Evolutionary conservation across 2,797 vertebrate species (phyloP).

Genomic region (Coregonus sp.): DNA sequence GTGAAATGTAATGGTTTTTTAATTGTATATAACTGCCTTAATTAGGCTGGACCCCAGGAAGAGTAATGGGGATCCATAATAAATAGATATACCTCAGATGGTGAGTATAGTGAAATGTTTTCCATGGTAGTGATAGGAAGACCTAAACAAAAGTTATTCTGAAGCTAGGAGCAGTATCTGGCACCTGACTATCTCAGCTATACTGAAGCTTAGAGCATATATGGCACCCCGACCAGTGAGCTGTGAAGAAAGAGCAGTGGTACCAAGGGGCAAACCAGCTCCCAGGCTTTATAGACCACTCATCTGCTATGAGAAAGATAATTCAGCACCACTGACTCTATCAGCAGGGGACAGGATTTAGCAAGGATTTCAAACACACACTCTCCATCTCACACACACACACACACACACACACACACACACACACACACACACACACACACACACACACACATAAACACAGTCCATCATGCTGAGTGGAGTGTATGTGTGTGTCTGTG

Average conservation of each 20-base stretch:
- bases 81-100: not conserved
- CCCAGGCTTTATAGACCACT: conserved; percentile 19
- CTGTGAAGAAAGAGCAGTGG: not conserved
- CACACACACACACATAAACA: too few relatives aligned
- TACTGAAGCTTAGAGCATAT: not conserved
- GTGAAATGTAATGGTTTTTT: too few relatives aligned
- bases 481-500: too few relatives aligned
- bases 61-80: too few relatives aligned
- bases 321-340: conserved; percentile 12
- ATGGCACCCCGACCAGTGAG: not conserved
- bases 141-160: not conserved
- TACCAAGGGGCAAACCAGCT: not conserved
- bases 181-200: not conserved
- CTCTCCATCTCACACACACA: not conserved
- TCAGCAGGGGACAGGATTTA: conserved; percentile 22
- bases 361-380: conserved; percentile 5
- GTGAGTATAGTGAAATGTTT: not conserved
- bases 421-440: too few relatives aligned
- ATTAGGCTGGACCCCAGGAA: too few relatives aligned
- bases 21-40: too few relatives aligned
- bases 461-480: too few relatives aligned
- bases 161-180: not conserved
- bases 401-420: not conserved
- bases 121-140: not conserved
- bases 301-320: conserved; percentile 30